Evolutionary conservation across 2,113 vertebrate genomes (phyloP).

Genomic region (Crypturellus undulatus): DNA sequence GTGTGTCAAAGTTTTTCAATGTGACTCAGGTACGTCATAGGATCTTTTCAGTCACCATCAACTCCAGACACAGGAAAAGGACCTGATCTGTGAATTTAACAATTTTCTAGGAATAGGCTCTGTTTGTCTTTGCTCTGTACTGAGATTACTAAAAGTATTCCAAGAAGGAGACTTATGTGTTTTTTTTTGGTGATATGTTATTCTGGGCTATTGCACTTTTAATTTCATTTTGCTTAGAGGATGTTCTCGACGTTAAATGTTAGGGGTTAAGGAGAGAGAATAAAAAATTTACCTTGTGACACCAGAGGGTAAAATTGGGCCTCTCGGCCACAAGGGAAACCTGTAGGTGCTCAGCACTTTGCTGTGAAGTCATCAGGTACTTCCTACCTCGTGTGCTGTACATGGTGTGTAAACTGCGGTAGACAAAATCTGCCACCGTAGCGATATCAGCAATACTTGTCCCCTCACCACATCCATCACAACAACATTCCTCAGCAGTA

Average conservation of each 20-base stretch:
- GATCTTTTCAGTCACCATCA: not conserved
- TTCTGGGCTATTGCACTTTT: not conserved
- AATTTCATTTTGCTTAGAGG: not conserved
- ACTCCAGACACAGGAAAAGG: not conserved
- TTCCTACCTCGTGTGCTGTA: not conserved
- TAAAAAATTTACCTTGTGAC: not conserved
- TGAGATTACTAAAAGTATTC: not conserved
- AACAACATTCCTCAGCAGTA: not conserved
- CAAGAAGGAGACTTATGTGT: not conserved
- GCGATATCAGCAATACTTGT: not conserved
- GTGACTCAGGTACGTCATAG: not conserved
- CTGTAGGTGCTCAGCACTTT: not conserved
- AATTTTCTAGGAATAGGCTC: not conserved
- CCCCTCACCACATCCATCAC: rapidly evolving
- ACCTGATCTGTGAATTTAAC: rapidly evolving
- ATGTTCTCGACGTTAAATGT: not conserved
- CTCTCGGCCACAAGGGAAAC: not conserved
- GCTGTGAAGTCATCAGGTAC: not conserved
- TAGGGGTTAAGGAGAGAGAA: not conserved
- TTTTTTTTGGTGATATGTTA: not conserved
- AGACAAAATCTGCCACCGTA: not conserved
- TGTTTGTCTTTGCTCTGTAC: not conserved
- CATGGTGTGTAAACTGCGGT: not conserved
- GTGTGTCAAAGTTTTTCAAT: not conserved
- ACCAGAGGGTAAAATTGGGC: not conserved